These are phyloP conservation scores for Zaprionus ghesquierei DNA, from an alignment of 1,140 invertebrate species.

Conservation along the genomic window DNA sequence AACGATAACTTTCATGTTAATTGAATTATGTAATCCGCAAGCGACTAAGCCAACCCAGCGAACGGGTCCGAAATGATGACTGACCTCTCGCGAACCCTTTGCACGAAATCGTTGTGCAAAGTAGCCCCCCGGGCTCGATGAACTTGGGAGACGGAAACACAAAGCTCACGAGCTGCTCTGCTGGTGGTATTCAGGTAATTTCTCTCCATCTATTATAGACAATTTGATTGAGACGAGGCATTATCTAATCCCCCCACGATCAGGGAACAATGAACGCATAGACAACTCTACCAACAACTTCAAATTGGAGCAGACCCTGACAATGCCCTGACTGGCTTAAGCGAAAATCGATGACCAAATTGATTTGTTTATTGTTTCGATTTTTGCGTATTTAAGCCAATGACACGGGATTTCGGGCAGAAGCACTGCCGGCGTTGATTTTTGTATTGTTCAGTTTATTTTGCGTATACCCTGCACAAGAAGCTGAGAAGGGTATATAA, in stretches of 20 bases:
- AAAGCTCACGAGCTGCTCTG: slow-evolving; percentile 45
- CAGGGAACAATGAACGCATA: slow-evolving; percentile 11
- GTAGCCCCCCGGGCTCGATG: slow-evolving; percentile 49
- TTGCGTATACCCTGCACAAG: background rate
- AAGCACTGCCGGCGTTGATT: background rate
- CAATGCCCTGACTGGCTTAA: background rate
- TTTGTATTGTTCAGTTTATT: background rate
- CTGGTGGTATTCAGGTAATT: slow-evolving; percentile 7
- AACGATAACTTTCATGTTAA: slow-evolving; percentile 46
- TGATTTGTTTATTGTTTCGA: slow-evolving; percentile 16
- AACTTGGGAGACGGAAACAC: slow-evolving; percentile 57
- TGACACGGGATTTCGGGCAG: slow-evolving; percentile 26
- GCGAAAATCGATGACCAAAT: slow-evolving; percentile 13
- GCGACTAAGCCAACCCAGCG: slow-evolving; percentile 27
- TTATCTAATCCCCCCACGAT: slow-evolving; percentile 58
- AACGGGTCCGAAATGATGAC: slow-evolving; percentile 39
- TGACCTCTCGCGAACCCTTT: slow-evolving; percentile 48
- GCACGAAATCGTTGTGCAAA: slow-evolving; percentile 47
- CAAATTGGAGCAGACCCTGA: slow-evolving; percentile 15
- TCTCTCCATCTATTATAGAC: slow-evolving; percentile 43
- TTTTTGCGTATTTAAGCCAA: slow-evolving; percentile 25
- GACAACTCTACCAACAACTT: too few species aligned
- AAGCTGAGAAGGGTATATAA: background rate
- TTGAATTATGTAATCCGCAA: slow-evolving; percentile 70
- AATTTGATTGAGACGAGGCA: slow-evolving; percentile 24